Base-by-base conservation (phyloP, 2,797 vertebrate species). In the Falco novaeseelandiae region DNA sequence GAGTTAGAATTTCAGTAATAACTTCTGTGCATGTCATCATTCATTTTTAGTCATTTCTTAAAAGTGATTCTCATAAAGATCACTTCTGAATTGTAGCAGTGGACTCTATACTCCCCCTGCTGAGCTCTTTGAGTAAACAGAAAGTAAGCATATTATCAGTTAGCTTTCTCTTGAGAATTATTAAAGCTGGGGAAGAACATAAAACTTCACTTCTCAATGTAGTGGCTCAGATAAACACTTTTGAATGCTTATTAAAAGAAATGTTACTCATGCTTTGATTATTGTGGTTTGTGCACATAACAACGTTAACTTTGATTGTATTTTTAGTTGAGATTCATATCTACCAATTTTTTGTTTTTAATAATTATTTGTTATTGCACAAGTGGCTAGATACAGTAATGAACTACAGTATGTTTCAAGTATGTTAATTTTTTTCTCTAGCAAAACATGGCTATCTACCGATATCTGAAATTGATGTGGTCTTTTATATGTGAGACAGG, bases 61-160 rank as follows among this genome's bases (percentile, higher is more conserved):
- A 59, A 93, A 95, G 42, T 10, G 21, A 34, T 65, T 91, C 40
- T 89, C 10, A 27, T 14, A 38, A 82, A 62, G 67, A 74, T 30
- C 27, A 21, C 19, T 63, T 87, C 19, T 11, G 15, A 76, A 8
- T 62, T 92, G 89, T 89, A 93, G n/a, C 54, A 63, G 63, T 82
- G 77, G 81, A 23, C 67, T 92, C 70, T 89, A 20, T 94, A 77
- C 93, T 97, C 91, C 91, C 94, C 67, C 94, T 97, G 29, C 90
- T 90, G 88, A 95, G 57, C 90, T 89, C 29, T 83, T 5, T 80
- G 78, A 84, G 38, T 38, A 87, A 38, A 52, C 23, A 73, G 48
- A 76, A 73, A 74, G 36, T 9, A 40, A 88, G 20, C 9, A 3
- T 36, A 11, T 18, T 32, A 26, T 26, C 65, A 29, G n/a, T 54